Evolutionary conservation across 2,888 invertebrate genomes (phyloP).

Genomic region (Leucoptera coffeella): DNA sequence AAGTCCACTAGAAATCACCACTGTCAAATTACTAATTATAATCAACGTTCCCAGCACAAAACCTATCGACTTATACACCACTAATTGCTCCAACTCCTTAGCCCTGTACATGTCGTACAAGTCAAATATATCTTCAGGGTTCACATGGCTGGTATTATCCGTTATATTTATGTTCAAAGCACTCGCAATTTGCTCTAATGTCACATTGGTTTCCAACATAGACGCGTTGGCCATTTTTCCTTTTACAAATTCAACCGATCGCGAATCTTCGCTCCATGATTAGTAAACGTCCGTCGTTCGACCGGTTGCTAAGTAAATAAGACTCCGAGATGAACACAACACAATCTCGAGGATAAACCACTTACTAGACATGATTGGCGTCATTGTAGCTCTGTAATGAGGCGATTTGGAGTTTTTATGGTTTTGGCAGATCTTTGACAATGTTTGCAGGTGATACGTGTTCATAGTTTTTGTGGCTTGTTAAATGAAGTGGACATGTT

Average conservation of each 20-base stretch:
- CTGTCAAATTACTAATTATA: constrained; percentile 52
- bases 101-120: constrained; percentile 25
- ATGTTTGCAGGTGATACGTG: too few species aligned
- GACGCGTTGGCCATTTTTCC: background rate
- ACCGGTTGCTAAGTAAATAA: constrained; percentile 16
- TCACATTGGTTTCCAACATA: constrained; percentile 6
- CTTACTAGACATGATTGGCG: constrained; percentile 17
- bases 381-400: constrained; percentile 15
- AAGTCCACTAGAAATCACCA: constrained; percentile 61
- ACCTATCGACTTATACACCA: constrained; percentile 46
- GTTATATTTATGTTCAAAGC: constrained; percentile 15
- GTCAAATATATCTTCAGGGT: constrained; percentile 15
- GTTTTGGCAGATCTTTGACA: too few species aligned
- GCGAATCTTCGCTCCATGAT: too few species aligned
- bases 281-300: too few species aligned
- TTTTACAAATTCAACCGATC: background rate
- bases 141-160: constrained; percentile 22
- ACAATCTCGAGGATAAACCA: constrained; percentile 17
- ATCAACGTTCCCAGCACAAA: constrained; percentile 51
- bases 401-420: constrained; percentile 25
- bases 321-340: constrained; percentile 17
- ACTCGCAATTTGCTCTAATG: constrained; percentile 14
- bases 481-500: too few species aligned
- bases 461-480: too few species aligned
- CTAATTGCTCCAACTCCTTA: constrained; percentile 27